Percentiles rank a stretch among this genome's conserved stretches.
phyloP scores from a whole-genome alignment of 2,888 invertebrate genomes.

The Drosophila eohydei region DNA sequence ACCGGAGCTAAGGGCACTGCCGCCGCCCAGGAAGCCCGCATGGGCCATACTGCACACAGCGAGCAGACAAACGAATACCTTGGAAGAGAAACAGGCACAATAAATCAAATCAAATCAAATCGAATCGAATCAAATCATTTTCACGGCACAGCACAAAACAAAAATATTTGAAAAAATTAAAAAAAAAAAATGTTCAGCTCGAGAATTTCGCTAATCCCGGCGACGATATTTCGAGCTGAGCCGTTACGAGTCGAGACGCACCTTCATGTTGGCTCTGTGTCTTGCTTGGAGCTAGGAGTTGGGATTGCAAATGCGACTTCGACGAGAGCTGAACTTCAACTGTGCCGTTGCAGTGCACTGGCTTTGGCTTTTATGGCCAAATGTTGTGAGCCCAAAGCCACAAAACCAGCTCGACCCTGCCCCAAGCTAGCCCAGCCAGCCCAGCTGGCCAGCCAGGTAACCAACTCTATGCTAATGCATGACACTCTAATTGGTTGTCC shows the following conservation, averaged over 20 bases:
- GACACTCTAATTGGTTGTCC: slow-evolving; percentile 73
- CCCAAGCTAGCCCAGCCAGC: neutral
- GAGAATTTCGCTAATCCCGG: slow-evolving; percentile 47
- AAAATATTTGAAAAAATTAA: slow-evolving; percentile 15
- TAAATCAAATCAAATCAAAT: slow-evolving; percentile 6
- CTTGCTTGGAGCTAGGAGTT: slow-evolving; percentile 23
- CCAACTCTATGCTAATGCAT: slow-evolving; percentile 46
- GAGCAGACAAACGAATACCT: slow-evolving; percentile 77
- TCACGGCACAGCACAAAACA: slow-evolving; percentile 29
- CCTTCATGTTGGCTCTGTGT: slow-evolving; percentile 66
- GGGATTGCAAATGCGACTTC: slow-evolving; percentile 40
- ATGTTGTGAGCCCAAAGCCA: neutral
- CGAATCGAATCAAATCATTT: slow-evolving; percentile 3
- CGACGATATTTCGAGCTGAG: slow-evolving; percentile 33
- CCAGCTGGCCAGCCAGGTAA: neutral
- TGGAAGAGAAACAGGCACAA: slow-evolving; percentile 28
- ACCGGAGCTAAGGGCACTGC: slow-evolving; percentile 57
- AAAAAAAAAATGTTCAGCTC: slow-evolving; percentile 16
- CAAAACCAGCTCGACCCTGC: slow-evolving; percentile 10
- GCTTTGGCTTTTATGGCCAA: slow-evolving; percentile 59
- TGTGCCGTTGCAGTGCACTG: slow-evolving; percentile 49
- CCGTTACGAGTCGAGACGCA: slow-evolving; percentile 41
- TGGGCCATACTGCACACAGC: slow-evolving; percentile 71
- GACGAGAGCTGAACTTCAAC: slow-evolving; percentile 68
- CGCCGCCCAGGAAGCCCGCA: slow-evolving; percentile 69